phyloP scores from a whole-genome alignment of 2,797 vertebrate genomes.

The Ictinia mississippiensis region DNA sequence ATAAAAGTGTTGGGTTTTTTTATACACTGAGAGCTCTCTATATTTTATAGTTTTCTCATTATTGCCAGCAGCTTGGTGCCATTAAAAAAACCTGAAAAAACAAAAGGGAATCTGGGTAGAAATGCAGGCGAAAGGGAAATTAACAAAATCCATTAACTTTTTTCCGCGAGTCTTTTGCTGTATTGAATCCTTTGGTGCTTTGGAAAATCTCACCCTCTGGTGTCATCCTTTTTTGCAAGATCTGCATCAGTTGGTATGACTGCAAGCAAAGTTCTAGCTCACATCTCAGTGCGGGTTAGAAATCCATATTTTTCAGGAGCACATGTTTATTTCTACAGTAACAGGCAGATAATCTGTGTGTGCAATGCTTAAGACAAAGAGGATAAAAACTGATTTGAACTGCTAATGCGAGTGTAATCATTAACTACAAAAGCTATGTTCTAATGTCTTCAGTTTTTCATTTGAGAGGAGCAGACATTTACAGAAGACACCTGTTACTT shows the following conservation, averaged over 20 bases:
- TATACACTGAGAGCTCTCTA: not conserved
- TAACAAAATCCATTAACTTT: conserved; percentile 16
- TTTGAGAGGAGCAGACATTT: not conserved
- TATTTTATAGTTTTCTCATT: not conserved
- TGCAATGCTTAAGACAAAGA: not conserved
- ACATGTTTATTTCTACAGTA: not conserved
- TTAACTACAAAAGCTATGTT: not conserved
- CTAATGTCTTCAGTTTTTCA: not conserved
- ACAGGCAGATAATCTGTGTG: not conserved
- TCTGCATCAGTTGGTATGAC: not conserved
- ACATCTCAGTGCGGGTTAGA: not conserved
- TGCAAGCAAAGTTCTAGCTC: not conserved
- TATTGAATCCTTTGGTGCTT: conserved; percentile 1
- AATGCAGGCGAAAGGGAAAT: conserved; percentile 1
- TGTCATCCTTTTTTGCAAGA: not conserved
- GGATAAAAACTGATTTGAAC: not conserved
- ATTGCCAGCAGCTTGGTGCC: not conserved
- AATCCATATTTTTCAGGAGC: not conserved
- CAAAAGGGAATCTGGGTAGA: not conserved
- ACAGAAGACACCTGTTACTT: not conserved
- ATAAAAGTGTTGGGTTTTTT: not conserved
- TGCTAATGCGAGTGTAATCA: not conserved
- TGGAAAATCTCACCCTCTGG: not conserved
- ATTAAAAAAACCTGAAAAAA: not conserved
- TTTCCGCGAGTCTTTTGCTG: not conserved